These are phyloP conservation scores for Onychomys torridus DNA, from an alignment of 2,797 vertebrate species.

Conservation along the genomic window DNA sequence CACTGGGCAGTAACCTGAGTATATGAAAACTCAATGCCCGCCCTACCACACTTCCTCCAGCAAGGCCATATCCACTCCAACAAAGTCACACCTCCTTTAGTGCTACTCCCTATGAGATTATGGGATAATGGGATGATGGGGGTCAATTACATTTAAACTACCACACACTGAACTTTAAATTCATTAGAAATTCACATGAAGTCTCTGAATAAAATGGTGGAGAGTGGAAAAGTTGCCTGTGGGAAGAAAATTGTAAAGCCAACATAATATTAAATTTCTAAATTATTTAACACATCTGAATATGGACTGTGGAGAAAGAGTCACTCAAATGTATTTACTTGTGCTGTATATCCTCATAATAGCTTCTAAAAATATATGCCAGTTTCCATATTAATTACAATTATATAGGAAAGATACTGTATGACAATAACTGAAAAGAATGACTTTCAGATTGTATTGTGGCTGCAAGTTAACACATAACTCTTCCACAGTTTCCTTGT, in stretches of 20 bases:
- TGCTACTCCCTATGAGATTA: neutral
- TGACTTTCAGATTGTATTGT: neutral
- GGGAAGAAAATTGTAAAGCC: neutral
- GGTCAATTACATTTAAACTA: neutral
- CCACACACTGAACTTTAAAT: neutral
- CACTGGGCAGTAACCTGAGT: neutral
- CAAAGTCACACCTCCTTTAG: too few species aligned
- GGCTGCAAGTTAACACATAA: conserved; percentile 1
- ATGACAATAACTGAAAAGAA: neutral
- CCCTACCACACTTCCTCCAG: neutral
- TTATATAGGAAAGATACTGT: neutral
- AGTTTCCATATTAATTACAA: neutral
- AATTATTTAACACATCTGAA: neutral
- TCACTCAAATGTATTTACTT: neutral
- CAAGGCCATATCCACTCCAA: neutral
- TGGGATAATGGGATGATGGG: neutral
- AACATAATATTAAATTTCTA: neutral
- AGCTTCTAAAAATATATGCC: neutral
- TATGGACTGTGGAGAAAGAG: neutral
- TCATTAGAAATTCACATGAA: conserved; percentile 29
- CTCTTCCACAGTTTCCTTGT: neutral
- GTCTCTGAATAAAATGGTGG: neutral
- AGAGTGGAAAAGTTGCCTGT: neutral
- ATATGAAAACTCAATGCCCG: neutral
- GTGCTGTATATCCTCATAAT: neutral